Evolutionary conservation across 1,140 invertebrate species (phyloP).

Genomic region (Ceratosolen fusciceps): DNA sequence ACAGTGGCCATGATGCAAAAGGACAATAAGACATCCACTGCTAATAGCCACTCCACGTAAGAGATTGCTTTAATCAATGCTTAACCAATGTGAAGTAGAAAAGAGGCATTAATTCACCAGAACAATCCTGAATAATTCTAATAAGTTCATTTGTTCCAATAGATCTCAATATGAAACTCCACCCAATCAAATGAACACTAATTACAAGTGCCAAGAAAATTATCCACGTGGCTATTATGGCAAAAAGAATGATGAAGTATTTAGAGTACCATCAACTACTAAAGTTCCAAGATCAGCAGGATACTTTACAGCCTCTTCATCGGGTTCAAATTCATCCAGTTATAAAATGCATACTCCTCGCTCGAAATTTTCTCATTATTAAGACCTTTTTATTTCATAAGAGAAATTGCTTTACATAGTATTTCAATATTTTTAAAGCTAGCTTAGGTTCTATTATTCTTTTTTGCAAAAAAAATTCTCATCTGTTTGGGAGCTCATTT

Average conservation of each 20-base stretch:
- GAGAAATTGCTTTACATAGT: neutral
- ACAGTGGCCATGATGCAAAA: conserved; percentile 6
- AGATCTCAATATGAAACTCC: conserved; percentile 15
- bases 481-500: too few relatives aligned
- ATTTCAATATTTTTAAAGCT: neutral
- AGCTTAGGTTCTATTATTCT: too few relatives aligned
- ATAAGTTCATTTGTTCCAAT: neutral
- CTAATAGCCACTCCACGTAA: neutral
- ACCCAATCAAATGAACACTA: conserved; percentile 19
- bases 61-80: neutral
- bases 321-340: conserved; percentile 21
- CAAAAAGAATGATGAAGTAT: conserved; percentile 18
- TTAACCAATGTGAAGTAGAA: too few relatives aligned
- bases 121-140: too few relatives aligned
- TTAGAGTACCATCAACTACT: conserved; percentile 28
- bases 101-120: neutral
- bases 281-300: conserved; percentile 35
- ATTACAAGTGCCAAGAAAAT: neutral
- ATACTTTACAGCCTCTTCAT: conserved; percentile 29
- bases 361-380: conserved; percentile 14
- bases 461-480: too few relatives aligned
- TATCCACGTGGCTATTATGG: neutral
- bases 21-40: neutral
- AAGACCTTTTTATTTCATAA: neutral
- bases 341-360: conserved; percentile 6